Conservation (phyloP, 1,140 invertebrate species). For the Drosophila willistoni region DNA sequence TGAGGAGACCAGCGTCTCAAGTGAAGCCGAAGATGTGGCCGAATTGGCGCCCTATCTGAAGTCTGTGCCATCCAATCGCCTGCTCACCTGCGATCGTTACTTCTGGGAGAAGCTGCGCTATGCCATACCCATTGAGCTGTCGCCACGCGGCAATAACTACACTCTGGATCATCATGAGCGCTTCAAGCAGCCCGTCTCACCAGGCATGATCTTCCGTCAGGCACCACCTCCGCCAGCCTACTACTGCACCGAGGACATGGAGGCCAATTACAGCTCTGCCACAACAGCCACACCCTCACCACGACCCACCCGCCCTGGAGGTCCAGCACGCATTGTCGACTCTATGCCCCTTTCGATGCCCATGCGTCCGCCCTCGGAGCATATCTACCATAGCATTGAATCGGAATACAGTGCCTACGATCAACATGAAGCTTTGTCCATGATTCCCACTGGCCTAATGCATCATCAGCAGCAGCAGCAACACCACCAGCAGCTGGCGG, state of each 20-base stretch:
- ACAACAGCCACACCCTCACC: constrained; percentile 87
- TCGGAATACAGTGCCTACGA: constrained; percentile 87
- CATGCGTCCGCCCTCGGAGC: constrained; percentile 90
- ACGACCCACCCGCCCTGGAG: constrained; percentile 83
- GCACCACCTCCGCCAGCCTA: constrained; percentile 83
- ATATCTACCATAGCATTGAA: constrained; percentile 94
- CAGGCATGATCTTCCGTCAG: constrained; percentile 79
- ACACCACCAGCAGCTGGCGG: constrained; percentile 63
- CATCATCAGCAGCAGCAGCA: constrained; percentile 62
- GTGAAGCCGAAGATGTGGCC: constrained; percentile 92
- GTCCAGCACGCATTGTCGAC: constrained; percentile 62
- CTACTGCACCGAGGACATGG: constrained; percentile 84
- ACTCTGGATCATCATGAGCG: constrained; percentile 83
- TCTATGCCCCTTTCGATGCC: constrained; percentile 71
- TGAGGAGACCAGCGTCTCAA: constrained; percentile 90
- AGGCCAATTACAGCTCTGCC: constrained; percentile 86
- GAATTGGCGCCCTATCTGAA: constrained; percentile 95
- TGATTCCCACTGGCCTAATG: constrained; percentile 75
- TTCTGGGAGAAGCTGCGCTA: constrained; percentile 96
- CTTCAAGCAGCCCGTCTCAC: constrained; percentile 83
- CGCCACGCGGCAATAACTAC: constrained; percentile 84
- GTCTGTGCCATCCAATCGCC: constrained; percentile 89
- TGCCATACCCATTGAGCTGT: constrained; percentile 89
- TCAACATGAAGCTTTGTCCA: constrained; percentile 78
- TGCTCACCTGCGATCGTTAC: constrained; percentile 94